phyloP scores from a whole-genome alignment of 1,140 invertebrate genomes.

The Eupristina koningsbergeri region DNA sequence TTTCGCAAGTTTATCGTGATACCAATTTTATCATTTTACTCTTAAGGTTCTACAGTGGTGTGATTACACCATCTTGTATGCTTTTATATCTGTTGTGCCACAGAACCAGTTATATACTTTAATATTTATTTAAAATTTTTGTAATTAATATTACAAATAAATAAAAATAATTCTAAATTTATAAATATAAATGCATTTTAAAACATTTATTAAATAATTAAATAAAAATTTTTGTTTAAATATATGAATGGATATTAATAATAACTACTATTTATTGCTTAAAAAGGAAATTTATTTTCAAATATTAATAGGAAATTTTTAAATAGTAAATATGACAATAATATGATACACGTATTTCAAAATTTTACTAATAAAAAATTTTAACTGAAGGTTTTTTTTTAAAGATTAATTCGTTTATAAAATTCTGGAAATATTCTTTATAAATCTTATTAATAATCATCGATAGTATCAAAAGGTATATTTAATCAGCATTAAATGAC shows the following conservation, averaged over 20 bases:
- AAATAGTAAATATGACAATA: not conserved
- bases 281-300: not conserved
- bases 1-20: no score
- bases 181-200: no score
- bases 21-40: no score
- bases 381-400: not conserved
- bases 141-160: not conserved
- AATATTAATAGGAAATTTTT: not conserved
- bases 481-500: conserved; percentile 39
- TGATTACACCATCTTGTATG: no score
- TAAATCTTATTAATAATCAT: not conserved
- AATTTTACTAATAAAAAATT: not conserved
- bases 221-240: not conserved
- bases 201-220: not conserved
- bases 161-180: not conserved
- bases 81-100: no score
- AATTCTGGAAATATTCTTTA: not conserved
- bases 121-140: not conserved
- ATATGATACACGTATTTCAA: no score
- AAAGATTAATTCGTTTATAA: not conserved
- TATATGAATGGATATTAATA: not conserved
- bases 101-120: not conserved
- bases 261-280: not conserved
- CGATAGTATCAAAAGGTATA: not conserved
- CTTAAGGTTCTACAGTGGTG: no score